Percentiles rank a stretch among this genome's conserved stretches.
These are phyloP conservation scores for Thecophora atra DNA, from an alignment of 2,888 invertebrate species.

Conservation along the genomic window DNA sequence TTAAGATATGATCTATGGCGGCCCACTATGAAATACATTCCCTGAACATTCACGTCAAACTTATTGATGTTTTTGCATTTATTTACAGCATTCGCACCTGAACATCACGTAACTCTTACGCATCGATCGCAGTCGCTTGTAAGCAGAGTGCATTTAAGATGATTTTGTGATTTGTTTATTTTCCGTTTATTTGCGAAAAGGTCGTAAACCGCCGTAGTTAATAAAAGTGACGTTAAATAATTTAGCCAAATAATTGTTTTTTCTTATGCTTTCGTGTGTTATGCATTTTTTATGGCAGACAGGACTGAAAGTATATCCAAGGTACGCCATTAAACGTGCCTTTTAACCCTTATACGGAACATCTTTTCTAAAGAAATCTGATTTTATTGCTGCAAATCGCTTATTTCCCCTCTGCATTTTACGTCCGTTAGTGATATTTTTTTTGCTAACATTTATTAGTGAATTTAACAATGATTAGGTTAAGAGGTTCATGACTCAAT, in stretches of 20 bases:
- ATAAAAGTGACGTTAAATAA: background rate
- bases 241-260: background rate
- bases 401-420: no score
- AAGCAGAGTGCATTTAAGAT: background rate
- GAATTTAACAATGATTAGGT: no score
- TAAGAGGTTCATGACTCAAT: no score
- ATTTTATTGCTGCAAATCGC: no score
- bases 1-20: no score
- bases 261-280: background rate
- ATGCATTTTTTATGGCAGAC: background rate
- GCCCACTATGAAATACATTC: background rate
- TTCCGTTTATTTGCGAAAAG: background rate
- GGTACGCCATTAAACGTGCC: no score
- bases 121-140: background rate
- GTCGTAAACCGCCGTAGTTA: background rate
- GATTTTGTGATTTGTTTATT: background rate
- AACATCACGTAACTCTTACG: background rate
- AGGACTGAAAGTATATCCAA: no score
- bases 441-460: no score
- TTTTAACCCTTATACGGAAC: no score
- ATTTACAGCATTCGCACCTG: background rate
- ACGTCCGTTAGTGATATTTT: no score
- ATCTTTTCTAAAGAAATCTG: no score
- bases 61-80: slow-evolving; percentile 49
- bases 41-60: slow-evolving; percentile 10